Evolutionary conservation across 1,140 invertebrate species (phyloP).

Genomic region (Hermetia illucens): DNA sequence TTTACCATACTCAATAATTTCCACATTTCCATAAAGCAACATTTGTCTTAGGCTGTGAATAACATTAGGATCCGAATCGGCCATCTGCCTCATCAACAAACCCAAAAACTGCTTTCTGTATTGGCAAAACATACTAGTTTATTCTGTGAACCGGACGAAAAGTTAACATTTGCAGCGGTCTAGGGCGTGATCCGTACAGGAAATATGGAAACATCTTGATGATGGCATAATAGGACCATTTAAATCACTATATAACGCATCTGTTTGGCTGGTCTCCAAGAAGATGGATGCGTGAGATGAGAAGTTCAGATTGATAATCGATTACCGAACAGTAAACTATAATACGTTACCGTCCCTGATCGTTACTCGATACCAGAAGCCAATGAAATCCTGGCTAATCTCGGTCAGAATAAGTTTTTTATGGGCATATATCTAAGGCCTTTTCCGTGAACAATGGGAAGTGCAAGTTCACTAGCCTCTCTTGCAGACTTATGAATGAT

Average conservation of each 20-base stretch:
- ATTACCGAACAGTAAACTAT: constrained; percentile 21
- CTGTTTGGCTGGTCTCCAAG: constrained; percentile 3
- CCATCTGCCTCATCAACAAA: background rate
- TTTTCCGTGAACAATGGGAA: constrained; percentile 23
- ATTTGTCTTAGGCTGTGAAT: background rate
- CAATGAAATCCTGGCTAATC: constrained; percentile 28
- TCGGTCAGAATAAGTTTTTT: constrained; percentile 28
- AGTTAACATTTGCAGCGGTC: background rate
- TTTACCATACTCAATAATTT: background rate
- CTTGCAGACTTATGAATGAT: constrained; percentile 25
- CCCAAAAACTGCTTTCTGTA: background rate
- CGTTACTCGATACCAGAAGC: constrained; percentile 35
- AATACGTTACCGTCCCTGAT: constrained; percentile 22
- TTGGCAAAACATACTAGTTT: background rate
- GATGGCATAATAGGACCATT: constrained; percentile 16
- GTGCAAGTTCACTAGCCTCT: constrained; percentile 24
- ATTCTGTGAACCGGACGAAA: constrained; percentile 1
- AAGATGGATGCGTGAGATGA: constrained; percentile 8
- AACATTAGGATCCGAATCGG: background rate
- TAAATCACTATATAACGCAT: constrained; percentile 3
- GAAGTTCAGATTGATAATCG: constrained; percentile 20
- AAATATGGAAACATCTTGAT: constrained; percentile 9
- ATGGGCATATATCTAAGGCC: constrained; percentile 29
- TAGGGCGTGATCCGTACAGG: constrained; percentile 2
- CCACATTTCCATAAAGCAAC: background rate